Evolutionary conservation across 1,140 invertebrate genomes (phyloP), one percentile per base, ranked within the genome.

Genomic region (Polyergus mexicanus): DNA sequence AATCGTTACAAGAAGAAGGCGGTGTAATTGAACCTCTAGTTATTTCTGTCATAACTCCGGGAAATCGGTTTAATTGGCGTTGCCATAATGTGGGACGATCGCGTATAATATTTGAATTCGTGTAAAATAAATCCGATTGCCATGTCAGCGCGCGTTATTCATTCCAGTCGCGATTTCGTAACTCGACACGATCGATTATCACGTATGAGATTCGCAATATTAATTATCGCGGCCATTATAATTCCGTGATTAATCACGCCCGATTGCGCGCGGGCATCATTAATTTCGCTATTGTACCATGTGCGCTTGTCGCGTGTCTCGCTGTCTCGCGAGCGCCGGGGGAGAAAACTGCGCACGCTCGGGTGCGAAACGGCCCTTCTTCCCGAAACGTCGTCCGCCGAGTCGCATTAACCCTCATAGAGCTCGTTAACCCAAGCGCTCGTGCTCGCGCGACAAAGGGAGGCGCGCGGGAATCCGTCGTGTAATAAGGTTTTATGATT

Each of bases 401-500:
- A 32, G 78, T 62, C 78, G 13, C 56, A 83, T 83, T 74, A 83
- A 83, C 58, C 41, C 78, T 83, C 78, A 74, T 83, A 83, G 54
- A 83, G 68, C 68, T 62, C 51, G 78, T 81, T 83, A 83, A 72
- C 41, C 54, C 51, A 25, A 68, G 38, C 35, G 78, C 54, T 72
- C 28, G 25, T 60, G 38, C 54, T 47, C 8, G 54, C 54, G 78
- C 56, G 38, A 74, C 71, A 77, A 78, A 84, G 58, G 62, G 83
- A 65, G 22, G 32, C 74, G 51, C 25, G 32, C 25, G 44, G 81
- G 54, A 54, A 84, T 84, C 62, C 72, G 32, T 63, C 72, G 72
- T 84, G 72, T 66, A 84, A 84, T 78, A 78, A 84, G 60, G 44
- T 84, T 84, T 84, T 84, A 84, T 66, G 72, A 84, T 77, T 76